A percentile compares a stretch with the other conserved stretches of the same genome.
Conservation (phyloP, 2,888 invertebrate genomes). For the Corbicula japonica region DNA sequence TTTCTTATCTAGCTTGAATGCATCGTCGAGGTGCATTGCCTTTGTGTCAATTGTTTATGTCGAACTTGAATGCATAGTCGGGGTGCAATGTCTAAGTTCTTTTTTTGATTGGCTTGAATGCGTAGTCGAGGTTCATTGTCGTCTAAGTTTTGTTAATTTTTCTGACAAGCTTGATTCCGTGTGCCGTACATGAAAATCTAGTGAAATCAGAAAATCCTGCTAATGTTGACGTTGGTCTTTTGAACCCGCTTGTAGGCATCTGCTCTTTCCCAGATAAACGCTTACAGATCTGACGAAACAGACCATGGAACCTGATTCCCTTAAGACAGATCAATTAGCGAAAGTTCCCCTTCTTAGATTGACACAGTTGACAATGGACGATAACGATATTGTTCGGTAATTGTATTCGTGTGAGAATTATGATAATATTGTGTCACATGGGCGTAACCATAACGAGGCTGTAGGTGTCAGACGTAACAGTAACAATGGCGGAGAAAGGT, state of each 20-base stretch:
- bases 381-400: conserved; percentile 29
- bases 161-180: too few species aligned
- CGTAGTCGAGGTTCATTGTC: too few species aligned
- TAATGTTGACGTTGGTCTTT: not conserved
- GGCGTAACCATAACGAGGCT: conserved; percentile 46
- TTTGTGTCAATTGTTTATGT: too few species aligned
- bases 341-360: conserved; percentile 35
- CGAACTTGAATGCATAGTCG: too few species aligned
- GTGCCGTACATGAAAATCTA: too few species aligned
- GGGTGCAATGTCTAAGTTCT: too few species aligned
- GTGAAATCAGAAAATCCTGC: too few species aligned
- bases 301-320: conserved; percentile 38
- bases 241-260: conserved; percentile 46
- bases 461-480: conserved; percentile 47
- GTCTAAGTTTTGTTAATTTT: too few species aligned
- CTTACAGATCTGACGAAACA: conserved; percentile 24
- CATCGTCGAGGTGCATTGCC: too few species aligned
- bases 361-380: conserved; percentile 45
- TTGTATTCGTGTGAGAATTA: conserved; percentile 43
- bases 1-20: too few species aligned
- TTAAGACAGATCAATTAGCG: conserved; percentile 41
- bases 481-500: conserved; percentile 59
- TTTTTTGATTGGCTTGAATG: too few species aligned
- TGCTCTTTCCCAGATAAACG: conserved; percentile 19
- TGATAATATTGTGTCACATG: conserved; percentile 53